These are phyloP conservation scores for Miichthys miiuy DNA, from an alignment of 2,797 vertebrate genomes.

Conservation along the genomic window DNA sequence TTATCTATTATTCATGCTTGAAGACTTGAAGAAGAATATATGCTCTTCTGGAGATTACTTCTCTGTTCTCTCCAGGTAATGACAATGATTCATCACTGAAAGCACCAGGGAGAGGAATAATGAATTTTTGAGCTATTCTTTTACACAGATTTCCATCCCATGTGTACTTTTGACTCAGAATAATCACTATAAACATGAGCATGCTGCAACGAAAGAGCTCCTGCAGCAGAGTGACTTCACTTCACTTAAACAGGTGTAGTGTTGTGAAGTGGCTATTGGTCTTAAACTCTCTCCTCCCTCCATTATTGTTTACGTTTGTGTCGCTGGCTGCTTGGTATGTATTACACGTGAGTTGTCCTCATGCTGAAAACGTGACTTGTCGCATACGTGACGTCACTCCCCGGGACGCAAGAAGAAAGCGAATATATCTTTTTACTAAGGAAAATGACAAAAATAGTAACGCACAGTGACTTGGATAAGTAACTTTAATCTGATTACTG, in stretches of 20 bases:
- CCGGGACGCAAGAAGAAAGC: too few species aligned
- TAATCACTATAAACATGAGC: slow-evolving; percentile 2
- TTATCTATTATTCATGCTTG: slow-evolving; percentile 70
- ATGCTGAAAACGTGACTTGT: too few species aligned
- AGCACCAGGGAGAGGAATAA: slow-evolving; percentile 32
- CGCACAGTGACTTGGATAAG: too few species aligned
- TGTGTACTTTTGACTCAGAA: slow-evolving; percentile 16
- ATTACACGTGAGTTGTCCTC: too few species aligned
- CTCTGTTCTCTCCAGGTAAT: slow-evolving; percentile 45
- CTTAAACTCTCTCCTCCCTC: neutral
- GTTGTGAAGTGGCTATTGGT: neutral
- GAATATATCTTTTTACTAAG: too few species aligned
- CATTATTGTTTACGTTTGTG: neutral
- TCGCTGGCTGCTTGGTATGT: too few species aligned
- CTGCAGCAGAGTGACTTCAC: neutral
- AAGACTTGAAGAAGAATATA: slow-evolving; percentile 56
- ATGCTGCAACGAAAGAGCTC: neutral
- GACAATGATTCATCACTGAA: slow-evolving; percentile 62
- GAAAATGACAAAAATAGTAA: too few species aligned
- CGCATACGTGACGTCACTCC: too few species aligned
- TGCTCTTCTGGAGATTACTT: slow-evolving; percentile 50
- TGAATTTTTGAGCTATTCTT: slow-evolving; percentile 51
- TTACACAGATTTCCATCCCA: slow-evolving; percentile 30
- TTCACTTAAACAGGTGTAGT: too few species aligned
- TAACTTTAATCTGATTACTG: too few species aligned